These are phyloP conservation scores for Tragelaphus imberbis DNA, from an alignment of 2,113 vertebrate species.

Conservation along the genomic window DNA sequence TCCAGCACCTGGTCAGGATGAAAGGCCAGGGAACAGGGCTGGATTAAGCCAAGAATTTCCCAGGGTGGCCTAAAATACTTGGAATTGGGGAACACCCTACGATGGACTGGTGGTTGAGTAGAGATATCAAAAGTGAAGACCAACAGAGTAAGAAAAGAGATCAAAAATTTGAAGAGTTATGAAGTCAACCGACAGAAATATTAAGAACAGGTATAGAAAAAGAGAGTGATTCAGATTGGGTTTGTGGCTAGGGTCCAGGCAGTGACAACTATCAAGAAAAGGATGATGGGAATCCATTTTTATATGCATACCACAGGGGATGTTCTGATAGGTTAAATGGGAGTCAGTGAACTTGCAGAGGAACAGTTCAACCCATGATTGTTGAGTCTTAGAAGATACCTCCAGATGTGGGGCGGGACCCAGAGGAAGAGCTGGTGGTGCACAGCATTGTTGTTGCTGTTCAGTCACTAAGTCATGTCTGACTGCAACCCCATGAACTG, in stretches of 20 bases:
- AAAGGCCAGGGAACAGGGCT: neutral
- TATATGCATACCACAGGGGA: neutral
- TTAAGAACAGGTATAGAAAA: neutral
- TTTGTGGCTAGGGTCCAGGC: neutral
- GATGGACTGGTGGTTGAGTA: neutral
- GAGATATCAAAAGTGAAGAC: neutral
- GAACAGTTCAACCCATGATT: neutral
- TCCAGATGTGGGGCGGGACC: neutral
- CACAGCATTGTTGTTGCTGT: neutral
- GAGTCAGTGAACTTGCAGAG: neutral
- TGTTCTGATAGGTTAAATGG: neutral
- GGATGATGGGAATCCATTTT: neutral
- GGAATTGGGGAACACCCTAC: neutral
- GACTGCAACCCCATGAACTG: neutral
- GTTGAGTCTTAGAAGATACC: neutral
- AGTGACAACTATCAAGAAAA: neutral
- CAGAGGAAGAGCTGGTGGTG: neutral
- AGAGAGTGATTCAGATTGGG: neutral
- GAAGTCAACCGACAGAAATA: neutral
- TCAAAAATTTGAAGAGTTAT: neutral
- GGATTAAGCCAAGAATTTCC: neutral
- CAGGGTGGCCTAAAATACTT: neutral
- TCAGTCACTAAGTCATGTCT: neutral
- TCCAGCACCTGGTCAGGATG: neutral
- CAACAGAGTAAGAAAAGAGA: neutral